Percentiles rank a stretch among this genome's conserved stretches.
Conservation (phyloP, 2,888 invertebrate genomes). For the Uloborus plumipes region DNA sequence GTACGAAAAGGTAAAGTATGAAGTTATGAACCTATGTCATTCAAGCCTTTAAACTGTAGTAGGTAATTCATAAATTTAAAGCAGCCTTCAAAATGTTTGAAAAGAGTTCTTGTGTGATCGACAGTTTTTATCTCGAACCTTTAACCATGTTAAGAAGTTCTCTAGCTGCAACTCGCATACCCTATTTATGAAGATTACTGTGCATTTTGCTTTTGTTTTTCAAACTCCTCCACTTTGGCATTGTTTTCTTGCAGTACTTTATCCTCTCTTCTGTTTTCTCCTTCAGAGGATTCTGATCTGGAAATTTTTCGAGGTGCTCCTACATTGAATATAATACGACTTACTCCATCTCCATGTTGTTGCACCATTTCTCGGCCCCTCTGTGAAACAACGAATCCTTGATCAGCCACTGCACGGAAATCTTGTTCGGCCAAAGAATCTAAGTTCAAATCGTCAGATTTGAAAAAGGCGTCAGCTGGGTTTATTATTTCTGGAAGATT, state of each 20-base stretch:
- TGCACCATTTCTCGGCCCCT: slow-evolving; percentile 37
- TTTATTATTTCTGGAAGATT: not conserved
- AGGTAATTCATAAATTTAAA: too few species aligned
- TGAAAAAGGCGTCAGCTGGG: not conserved
- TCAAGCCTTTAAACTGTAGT: too few species aligned
- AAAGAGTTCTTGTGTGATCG: too few species aligned
- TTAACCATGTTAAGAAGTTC: too few species aligned
- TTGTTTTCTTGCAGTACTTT: not conserved
- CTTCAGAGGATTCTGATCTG: not conserved
- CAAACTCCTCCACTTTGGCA: not conserved
- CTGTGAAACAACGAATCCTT: slow-evolving; percentile 19
- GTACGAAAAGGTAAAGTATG: too few species aligned
- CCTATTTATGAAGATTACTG: too few species aligned
- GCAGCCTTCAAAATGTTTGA: too few species aligned
- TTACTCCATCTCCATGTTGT: slow-evolving; percentile 45
- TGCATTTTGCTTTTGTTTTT: too few species aligned
- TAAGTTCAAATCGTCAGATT: not conserved
- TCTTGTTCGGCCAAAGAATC: slow-evolving; percentile 20
- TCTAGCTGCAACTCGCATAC: too few species aligned
- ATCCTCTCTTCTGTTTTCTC: not conserved
- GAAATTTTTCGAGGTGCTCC: not conserved
- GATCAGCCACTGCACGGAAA: slow-evolving; percentile 14
- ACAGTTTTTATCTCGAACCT: too few species aligned
- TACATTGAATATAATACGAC: slow-evolving; percentile 37
- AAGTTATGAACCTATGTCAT: too few species aligned